Conservation (phyloP, 2,888 invertebrate genomes). For the Phragmatobia fuliginosa region DNA sequence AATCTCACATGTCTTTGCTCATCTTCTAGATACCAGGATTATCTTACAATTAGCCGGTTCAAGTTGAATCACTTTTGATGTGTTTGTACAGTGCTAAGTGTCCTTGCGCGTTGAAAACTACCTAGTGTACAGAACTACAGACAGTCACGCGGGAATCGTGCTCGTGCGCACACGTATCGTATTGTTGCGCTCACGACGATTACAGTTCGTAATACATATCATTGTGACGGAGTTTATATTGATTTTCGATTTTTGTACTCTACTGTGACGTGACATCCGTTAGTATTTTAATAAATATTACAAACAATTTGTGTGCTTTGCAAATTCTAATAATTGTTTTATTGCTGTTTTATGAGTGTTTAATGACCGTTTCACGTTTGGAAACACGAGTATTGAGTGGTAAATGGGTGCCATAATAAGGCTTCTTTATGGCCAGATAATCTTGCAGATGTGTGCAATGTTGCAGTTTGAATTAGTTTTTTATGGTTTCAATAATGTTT, state of each 20-base stretch:
- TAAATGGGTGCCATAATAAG: conserved; percentile 22
- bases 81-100: conserved; percentile 29
- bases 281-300: conserved; percentile 13
- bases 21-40: conserved; percentile 33
- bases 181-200: conserved; percentile 11
- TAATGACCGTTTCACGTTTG: conserved; percentile 15
- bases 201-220: conserved; percentile 12
- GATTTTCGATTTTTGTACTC: conserved; percentile 10
- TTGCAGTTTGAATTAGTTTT: conserved; percentile 29
- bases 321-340: conserved; percentile 11
- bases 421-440: conserved; percentile 46
- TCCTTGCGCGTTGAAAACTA: conserved; percentile 45
- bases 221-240: conserved; percentile 17
- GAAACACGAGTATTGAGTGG: conserved; percentile 11
- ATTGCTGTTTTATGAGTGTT: conserved; percentile 11
- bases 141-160: conserved; percentile 48
- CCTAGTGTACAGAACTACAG: too few species aligned
- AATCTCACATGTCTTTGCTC: conserved; percentile 3
- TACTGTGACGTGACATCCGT: neutral
- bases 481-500: conserved; percentile 48
- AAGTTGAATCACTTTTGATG: conserved; percentile 26
- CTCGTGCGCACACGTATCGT: conserved; percentile 31
- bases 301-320: neutral
- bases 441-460: conserved; percentile 31
- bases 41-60: conserved; percentile 30